phyloP scores from a whole-genome alignment of 2,888 invertebrate genomes.

The Morpho deidamia region DNA sequence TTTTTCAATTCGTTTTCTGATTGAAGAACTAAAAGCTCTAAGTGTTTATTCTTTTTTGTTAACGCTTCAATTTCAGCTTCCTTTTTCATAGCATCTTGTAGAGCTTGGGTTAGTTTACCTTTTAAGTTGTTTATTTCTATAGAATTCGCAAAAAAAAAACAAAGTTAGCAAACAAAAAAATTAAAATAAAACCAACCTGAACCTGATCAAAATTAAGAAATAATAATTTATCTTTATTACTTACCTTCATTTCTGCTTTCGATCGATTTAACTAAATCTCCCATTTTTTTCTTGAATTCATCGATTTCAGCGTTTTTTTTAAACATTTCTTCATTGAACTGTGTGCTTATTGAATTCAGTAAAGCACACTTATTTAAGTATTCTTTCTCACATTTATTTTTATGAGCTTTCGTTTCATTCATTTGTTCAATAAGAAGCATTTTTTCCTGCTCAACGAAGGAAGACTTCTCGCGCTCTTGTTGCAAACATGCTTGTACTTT shows the following conservation, averaged over 20 bases:
- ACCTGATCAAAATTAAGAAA: background rate
- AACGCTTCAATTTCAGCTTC: conserved; percentile 31
- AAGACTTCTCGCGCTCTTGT: conserved; percentile 25
- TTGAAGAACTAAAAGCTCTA: conserved; percentile 29
- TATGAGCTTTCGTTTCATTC: conserved; percentile 30
- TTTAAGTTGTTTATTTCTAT: conserved; percentile 33
- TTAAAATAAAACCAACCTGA: background rate
- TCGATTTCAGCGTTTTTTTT: conserved; percentile 20
- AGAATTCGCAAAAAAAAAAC: background rate
- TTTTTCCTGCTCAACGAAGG: conserved; percentile 31
- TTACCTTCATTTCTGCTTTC: conserved; percentile 38
- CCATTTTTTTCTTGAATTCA: conserved; percentile 32
- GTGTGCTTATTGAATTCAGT: conserved; percentile 29
- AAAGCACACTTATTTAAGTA: conserved; percentile 35
- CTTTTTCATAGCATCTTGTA: conserved; percentile 28
- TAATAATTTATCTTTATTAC: background rate
- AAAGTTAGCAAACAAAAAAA: background rate
- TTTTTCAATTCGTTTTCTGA: conserved; percentile 35
- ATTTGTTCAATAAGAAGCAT: conserved; percentile 31
- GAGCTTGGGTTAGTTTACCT: conserved; percentile 25
- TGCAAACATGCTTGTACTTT: conserved; percentile 29
- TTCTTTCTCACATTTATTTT: conserved; percentile 37
- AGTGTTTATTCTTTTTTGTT: conserved; percentile 26
- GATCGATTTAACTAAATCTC: conserved; percentile 26
- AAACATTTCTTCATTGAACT: conserved; percentile 33